phyloP scores from a whole-genome alignment of 2,113 vertebrate species.

The Cheirogaleus medius region DNA sequence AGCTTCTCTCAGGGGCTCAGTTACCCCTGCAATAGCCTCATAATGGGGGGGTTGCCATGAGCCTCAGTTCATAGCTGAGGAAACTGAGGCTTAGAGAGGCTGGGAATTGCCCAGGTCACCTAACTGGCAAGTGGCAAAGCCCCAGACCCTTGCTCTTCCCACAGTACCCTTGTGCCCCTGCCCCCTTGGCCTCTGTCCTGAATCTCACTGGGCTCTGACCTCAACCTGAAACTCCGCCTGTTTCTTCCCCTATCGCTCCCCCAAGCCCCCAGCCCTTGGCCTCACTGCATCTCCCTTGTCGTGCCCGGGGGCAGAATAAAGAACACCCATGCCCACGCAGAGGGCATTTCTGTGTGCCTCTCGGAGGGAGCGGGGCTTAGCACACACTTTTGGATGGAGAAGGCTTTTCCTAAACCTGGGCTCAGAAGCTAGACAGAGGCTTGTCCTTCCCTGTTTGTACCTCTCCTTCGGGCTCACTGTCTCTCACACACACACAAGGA shows the following conservation, averaged over 20 bases:
- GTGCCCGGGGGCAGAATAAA: not conserved
- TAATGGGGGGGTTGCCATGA: not conserved
- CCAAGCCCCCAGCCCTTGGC: not conserved
- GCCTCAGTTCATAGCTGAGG: not conserved
- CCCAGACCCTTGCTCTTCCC: not conserved
- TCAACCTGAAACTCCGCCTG: not conserved
- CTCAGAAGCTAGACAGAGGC: not conserved
- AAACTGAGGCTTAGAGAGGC: not conserved
- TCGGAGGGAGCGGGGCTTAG: not conserved
- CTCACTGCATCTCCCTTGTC: not conserved
- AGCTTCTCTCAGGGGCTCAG: not conserved
- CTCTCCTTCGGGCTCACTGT: not conserved
- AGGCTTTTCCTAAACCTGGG: not conserved
- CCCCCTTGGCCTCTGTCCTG: accelerated
- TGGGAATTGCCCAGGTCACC: not conserved
- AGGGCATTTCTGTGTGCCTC: not conserved
- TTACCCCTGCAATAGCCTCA: not conserved
- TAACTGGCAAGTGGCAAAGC: not conserved
- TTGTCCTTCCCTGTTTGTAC: not conserved
- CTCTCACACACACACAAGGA: not conserved
- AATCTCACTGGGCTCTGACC: no score
- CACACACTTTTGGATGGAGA: not conserved
- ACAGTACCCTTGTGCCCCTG: not conserved
- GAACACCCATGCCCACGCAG: accelerated
- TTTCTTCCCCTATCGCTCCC: not conserved